Base-by-base conservation (phyloP, 2,797 vertebrate species). In the Sebastes hubbsi region DNA sequence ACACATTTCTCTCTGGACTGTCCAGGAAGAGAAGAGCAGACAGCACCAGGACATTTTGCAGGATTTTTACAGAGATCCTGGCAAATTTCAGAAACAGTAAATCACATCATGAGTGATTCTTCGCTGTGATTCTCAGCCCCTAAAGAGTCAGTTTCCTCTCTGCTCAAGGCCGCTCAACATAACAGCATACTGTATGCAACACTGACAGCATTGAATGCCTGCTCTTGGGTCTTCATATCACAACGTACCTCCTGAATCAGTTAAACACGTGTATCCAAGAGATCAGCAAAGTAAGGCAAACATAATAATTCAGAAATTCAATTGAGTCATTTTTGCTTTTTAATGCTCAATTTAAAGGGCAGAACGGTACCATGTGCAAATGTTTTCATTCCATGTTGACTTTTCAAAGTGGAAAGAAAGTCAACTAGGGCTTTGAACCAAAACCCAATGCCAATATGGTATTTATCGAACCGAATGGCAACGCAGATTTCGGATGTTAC, bases 1-100 rank as follows among this genome's bases (percentile, higher is more conserved):
- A 58, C 81, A 78, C 69, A 79, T 83, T 66, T 89, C 87, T 83
- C 84, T 64, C 52, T 75, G 77, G 80, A 85, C 75, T 24, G 80
- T 80, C 82, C 77, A 52, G 64, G 70, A 78, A 70, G 64, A 54
- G 38, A 61, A 64, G 46, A 72, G 69, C 66, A 71, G 76, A 63
- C 75, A 74, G 60, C 27, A 54, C 4, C 63, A 46, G 60, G 55
- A 80, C 72, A 76, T 65, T 29, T 66, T 66, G 32, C 13, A 70
- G 59, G 60, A 30, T 46, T 64, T 64, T 71, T 49, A 27, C 14
- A 9, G 56, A 34, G 29, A 77, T 68, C 25, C 4, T 25, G 59
- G 18, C 29, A 65, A 49, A 66, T 46, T 71, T 75, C 38, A 56
- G 12, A 18, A 16, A 16, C 2, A 10, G 25, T 24, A 18, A 79